Evolutionary conservation across 2,113 vertebrate species (phyloP), one percentile per base, ranked within the genome.

Genomic region (Mormyrus lacerda): DNA sequence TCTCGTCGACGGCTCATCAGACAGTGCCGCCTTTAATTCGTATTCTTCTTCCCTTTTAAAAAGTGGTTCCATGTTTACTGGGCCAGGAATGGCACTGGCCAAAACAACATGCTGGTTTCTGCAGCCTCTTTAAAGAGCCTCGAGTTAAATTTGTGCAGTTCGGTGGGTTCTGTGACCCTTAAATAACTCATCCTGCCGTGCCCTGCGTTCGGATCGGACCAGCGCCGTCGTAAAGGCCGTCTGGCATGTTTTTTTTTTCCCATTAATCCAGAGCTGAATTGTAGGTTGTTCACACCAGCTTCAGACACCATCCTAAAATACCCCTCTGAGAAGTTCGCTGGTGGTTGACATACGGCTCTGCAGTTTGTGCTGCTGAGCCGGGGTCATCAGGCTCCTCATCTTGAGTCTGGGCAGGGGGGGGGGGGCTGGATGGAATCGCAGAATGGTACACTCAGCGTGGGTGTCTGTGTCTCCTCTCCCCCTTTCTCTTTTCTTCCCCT

Each of bases 51-150:
- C 50, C 3, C 31, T 55, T 87, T 39, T 39, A 87, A 21, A 87
- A n/a, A 55, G 85, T 3, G 50, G 85, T 53, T 51, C 48, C 51
- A 48, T 86, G 85, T 86, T 86, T 86, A 86, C 53, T 51, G 85
- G 85, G 11, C 27, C 85, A 4, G 31, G 27, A 47, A 39, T 11
- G 48, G 85, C 27, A 35, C 27, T 86, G 27, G 15, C 85, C 85
- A 4, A 27, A 53, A 35, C 27, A 51, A 35, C 47, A 51, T 19
- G 27, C 85, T 87, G 85, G 47, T 50, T 85, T 48, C 47, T 50
- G 83, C 83, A 50, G 44, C 44, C 44, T 50, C 83, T 55, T 87
- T 55, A 42, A 15, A 55, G 50, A 87, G 50, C 48, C 50, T 31
- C 1, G 2, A 53, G 85, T 51, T 87, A 53, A 17, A 87, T 87